Conservation (phyloP, 1,140 invertebrate genomes). For the Melanaphis sacchari region DNA sequence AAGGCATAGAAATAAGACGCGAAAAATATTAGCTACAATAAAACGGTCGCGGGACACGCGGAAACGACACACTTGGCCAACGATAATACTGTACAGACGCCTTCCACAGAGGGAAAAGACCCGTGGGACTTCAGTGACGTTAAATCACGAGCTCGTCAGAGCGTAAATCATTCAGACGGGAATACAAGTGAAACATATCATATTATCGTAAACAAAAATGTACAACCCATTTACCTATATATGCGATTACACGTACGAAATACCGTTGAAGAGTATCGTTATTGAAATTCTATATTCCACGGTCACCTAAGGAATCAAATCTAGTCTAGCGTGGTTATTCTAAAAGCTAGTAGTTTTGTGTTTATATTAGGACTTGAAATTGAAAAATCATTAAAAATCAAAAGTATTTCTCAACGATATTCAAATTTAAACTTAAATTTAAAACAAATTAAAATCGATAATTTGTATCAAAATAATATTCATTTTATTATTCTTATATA, state of each 20-base stretch:
- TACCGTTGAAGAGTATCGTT: neutral
- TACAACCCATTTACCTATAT: neutral
- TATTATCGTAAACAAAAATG: constrained; percentile 8
- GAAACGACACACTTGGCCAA: neutral
- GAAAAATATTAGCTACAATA: neutral
- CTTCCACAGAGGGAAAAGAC: too few species aligned
- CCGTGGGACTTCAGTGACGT: neutral
- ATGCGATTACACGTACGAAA: too few species aligned
- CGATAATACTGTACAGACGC: neutral
- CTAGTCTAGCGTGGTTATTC: neutral
- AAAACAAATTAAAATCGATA: too few species aligned
- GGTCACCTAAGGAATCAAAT: neutral
- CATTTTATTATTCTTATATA: too few species aligned
- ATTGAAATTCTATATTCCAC: neutral
- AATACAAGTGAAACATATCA: neutral
- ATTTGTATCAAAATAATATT: too few species aligned
- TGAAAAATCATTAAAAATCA: too few species aligned
- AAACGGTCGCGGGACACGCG: neutral
- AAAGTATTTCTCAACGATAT: too few species aligned
- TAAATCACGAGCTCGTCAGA: neutral
- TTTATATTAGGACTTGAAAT: too few species aligned
- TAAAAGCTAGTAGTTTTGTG: neutral
- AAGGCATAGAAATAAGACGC: neutral
- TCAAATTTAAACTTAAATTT: too few species aligned
- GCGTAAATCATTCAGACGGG: neutral